phyloP scores from a whole-genome alignment of 2,797 vertebrate genomes.

The Chelonia mydas region DNA sequence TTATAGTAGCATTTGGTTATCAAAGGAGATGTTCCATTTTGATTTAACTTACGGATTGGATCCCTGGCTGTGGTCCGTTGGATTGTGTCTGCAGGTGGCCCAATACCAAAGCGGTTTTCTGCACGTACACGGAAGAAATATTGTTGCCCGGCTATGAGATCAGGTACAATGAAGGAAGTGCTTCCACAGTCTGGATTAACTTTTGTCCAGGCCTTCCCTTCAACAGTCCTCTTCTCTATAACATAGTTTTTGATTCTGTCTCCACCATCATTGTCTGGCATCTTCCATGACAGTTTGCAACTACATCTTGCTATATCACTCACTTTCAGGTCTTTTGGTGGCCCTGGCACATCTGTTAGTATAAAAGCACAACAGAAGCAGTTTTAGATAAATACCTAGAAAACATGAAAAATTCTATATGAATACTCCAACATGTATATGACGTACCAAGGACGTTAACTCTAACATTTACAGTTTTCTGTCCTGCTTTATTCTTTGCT shows the following conservation, averaged over 20 bases:
- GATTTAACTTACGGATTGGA: conserved; percentile 91
- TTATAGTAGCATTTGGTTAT: not conserved
- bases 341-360: conserved; percentile 91
- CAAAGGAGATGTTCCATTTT: not conserved
- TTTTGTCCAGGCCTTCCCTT: conserved; percentile 97
- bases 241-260: conserved; percentile 96
- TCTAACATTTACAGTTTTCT: conserved; percentile 92
- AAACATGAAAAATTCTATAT: not conserved
- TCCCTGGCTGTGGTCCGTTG: conserved; percentile 90
- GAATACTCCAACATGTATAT: not conserved
- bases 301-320: conserved; percentile 94
- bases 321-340: conserved; percentile 94
- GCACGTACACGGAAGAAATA: conserved; percentile 96
- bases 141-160: conserved; percentile 92
- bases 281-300: conserved; percentile 95
- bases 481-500: conserved; percentile 97
- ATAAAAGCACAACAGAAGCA: conserved; percentile 36
- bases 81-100: conserved; percentile 86
- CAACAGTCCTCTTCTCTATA: conserved; percentile 93
- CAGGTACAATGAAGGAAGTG: conserved; percentile 91
- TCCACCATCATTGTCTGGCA: conserved; percentile 94
- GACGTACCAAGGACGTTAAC: conserved; percentile 94
- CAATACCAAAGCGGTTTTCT: conserved; percentile 94
- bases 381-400: not conserved
- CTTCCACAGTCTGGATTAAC: conserved; percentile 91